Percentiles rank a stretch among this genome's conserved stretches.
phyloP scores from a whole-genome alignment of 1,140 invertebrate genomes.

The Bombus ignitus region DNA sequence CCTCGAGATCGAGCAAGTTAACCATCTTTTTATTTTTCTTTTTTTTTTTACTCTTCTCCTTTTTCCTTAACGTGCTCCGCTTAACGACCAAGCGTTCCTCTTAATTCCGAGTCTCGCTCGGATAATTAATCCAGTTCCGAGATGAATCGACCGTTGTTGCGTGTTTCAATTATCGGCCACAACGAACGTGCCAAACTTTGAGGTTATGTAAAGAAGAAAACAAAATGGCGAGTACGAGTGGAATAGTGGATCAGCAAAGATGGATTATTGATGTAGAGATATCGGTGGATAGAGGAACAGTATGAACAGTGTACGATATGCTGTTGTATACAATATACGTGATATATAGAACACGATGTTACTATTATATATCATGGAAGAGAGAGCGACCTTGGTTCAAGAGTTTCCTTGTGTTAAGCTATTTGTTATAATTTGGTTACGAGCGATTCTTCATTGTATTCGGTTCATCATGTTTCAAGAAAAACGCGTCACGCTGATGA shows the following conservation, averaged over 20 bases:
- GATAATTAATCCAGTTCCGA: constrained; percentile 34
- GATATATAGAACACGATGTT: no score
- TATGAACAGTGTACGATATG: no score
- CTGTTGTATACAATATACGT: no score
- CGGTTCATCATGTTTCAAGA: background rate
- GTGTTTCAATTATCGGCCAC: background rate
- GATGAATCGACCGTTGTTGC: background rate
- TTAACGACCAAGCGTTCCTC: background rate
- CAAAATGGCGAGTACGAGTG: no score
- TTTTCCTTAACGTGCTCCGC: background rate
- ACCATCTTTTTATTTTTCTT: background rate
- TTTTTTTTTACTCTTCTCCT: background rate
- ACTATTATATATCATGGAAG: no score
- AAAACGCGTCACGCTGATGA: background rate
- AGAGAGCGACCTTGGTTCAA: background rate
- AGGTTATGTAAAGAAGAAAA: no score
- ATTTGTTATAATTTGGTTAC: background rate
- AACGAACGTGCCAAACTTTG: no score
- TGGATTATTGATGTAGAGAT: no score
- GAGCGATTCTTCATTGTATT: background rate
- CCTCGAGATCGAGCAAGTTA: constrained; percentile 9
- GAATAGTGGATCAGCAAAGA: no score
- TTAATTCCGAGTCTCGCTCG: constrained; percentile 25
- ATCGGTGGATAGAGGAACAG: no score
- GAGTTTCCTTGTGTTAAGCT: background rate